A percentile compares a stretch with the other conserved stretches of the same genome.
Conservation (phyloP, 2,888 invertebrate species). For the Dastarcus helophoroides region DNA sequence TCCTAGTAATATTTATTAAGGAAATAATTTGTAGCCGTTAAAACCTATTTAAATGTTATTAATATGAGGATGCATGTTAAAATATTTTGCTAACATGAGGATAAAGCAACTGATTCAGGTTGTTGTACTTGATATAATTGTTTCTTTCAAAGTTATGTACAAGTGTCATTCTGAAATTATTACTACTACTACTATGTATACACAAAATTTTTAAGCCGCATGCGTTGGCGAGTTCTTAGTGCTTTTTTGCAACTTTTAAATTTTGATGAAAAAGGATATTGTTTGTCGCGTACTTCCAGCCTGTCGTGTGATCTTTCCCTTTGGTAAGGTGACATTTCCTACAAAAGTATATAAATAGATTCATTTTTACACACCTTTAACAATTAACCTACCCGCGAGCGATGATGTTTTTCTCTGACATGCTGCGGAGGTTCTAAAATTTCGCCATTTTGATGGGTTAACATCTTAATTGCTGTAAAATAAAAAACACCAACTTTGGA, state of each 20-base stretch:
- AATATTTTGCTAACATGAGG: too few relatives aligned
- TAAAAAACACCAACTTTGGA: constrained; percentile 7
- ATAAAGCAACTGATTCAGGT: too few relatives aligned
- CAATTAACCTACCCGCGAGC: constrained; percentile 51
- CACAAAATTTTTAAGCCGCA: too few relatives aligned
- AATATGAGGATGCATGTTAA: constrained; percentile 8
- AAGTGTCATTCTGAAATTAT: too few relatives aligned
- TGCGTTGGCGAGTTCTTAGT: too few relatives aligned
- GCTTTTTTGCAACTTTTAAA: too few relatives aligned
- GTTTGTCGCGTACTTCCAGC: constrained; percentile 64
- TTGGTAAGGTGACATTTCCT: constrained; percentile 72
- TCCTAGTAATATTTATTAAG: constrained; percentile 36
- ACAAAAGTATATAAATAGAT: constrained; percentile 24
- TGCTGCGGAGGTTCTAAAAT: constrained; percentile 47
- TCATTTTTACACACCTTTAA: constrained; percentile 3
- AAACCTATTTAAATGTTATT: constrained; percentile 5
- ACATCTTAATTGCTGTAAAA: constrained; percentile 44
- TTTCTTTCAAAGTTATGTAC: too few relatives aligned
- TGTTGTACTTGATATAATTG: too few relatives aligned
- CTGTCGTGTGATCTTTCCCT: constrained; percentile 64
- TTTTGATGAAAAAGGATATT: constrained; percentile 59
- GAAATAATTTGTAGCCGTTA: constrained; percentile 26
- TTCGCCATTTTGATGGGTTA: constrained; percentile 67
- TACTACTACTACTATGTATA: too few relatives aligned
- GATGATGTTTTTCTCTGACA: constrained; percentile 63